Evolutionary conservation across 30 jellyfish, hydroid and myxozoan species (phyloP).

Genomic region (Hydractinia symbiolongicarpus): DNA sequence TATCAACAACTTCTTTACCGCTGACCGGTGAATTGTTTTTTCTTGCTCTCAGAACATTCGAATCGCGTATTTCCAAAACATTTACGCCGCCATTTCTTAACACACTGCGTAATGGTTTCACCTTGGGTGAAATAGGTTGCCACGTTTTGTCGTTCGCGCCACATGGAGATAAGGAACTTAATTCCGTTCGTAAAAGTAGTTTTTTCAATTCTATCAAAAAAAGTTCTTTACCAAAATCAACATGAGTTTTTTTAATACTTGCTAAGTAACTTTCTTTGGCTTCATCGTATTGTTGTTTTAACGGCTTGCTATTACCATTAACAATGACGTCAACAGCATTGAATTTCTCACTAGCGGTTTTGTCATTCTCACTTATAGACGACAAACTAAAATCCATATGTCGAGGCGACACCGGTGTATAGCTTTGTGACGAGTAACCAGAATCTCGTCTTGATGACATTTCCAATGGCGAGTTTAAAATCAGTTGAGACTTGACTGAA

Average conservation of each 20-base stretch:
- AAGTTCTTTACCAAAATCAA: conserved; percentile 6
- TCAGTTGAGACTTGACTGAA: neutral
- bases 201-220: conserved; percentile 8
- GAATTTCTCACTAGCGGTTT: neutral
- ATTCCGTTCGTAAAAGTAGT: neutral
- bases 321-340: conserved; percentile 3
- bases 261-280: neutral
- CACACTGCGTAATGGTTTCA: neutral
- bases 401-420: neutral
- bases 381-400: neutral
- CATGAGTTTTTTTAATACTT: neutral
- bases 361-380: neutral
- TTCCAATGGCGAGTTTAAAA: too few species aligned
- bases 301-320: neutral
- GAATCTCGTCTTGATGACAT: neutral
- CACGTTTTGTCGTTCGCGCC: neutral
- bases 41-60: too few species aligned
- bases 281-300: neutral
- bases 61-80: too few species aligned
- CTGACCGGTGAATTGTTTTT: neutral
- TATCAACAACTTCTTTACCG: neutral
- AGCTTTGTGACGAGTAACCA: neutral
- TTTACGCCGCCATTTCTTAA: neutral
- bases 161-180: neutral
- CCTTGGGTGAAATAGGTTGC: neutral